phyloP scores from a whole-genome alignment of 2,113 vertebrate species.

The Astur gentilis region DNA sequence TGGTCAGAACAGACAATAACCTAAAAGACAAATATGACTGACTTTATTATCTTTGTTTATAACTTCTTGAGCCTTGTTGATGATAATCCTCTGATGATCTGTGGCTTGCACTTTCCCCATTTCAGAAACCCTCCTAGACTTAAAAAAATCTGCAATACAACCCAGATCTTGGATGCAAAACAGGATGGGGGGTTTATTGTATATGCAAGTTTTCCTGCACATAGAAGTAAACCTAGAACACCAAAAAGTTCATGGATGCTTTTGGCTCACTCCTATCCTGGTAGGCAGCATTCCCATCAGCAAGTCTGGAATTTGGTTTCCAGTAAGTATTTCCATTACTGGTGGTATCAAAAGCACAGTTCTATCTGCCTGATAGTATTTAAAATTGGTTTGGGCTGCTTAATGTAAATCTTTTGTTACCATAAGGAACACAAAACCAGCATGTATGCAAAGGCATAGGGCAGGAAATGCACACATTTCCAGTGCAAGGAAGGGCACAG shows the following conservation, averaged over 20 bases:
- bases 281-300: not conserved
- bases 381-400: not conserved
- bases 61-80: not conserved
- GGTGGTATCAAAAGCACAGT: not conserved
- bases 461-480: not conserved
- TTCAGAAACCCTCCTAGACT: not conserved
- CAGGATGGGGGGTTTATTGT: not conserved
- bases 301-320: not conserved
- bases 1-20: not conserved
- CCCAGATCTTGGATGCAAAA: not conserved
- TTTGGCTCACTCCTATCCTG: not conserved
- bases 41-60: not conserved
- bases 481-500: not conserved
- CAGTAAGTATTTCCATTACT: not conserved
- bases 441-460: not conserved
- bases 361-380: not conserved
- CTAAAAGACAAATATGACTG: not conserved
- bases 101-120: not conserved
- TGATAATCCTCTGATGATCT: not conserved
- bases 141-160: not conserved
- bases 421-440: not conserved
- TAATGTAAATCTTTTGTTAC: not conserved
- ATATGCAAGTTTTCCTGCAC: not conserved
- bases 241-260: not conserved
- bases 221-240: not conserved